Evolutionary conservation across 2,797 vertebrate genomes (phyloP).

Genomic region (Sitta carolinensis): DNA sequence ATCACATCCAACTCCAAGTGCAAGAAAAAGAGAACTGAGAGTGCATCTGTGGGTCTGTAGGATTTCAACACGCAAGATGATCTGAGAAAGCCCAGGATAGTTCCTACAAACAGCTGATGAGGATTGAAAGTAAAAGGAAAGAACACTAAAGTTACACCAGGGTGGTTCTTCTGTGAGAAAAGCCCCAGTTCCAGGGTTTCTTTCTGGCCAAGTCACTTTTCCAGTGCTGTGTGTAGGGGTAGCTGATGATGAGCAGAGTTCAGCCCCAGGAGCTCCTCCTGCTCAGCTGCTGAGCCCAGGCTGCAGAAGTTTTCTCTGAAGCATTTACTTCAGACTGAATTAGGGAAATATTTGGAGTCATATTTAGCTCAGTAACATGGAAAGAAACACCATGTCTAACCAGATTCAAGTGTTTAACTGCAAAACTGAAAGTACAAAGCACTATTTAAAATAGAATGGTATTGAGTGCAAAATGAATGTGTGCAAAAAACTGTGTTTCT

Average conservation of each 20-base stretch:
- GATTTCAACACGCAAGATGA: not conserved
- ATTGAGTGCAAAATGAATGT: not conserved
- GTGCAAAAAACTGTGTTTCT: not conserved
- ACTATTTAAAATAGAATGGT: not conserved
- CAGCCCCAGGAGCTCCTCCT: not conserved
- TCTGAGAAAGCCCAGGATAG: too few species aligned
- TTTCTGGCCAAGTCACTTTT: not conserved
- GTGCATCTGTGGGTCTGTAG: not conserved
- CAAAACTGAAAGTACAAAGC: not conserved
- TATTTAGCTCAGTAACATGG: not conserved
- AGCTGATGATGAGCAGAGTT: not conserved
- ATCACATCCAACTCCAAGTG: not conserved
- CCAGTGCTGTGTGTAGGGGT: accelerated
- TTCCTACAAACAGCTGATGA: not conserved
- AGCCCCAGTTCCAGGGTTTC: not conserved
- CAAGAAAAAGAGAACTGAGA: not conserved
- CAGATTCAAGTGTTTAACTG: not conserved
- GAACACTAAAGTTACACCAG: not conserved
- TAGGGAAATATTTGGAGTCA: not conserved
- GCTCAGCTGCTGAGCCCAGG: not conserved
- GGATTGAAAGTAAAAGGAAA: not conserved
- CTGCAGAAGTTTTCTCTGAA: not conserved
- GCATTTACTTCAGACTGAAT: not conserved
- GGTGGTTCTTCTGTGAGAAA: not conserved
- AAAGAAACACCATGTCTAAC: not conserved